Evolutionary conservation across 2,888 invertebrate genomes (phyloP).

Genomic region (Galerucella pusilla): DNA sequence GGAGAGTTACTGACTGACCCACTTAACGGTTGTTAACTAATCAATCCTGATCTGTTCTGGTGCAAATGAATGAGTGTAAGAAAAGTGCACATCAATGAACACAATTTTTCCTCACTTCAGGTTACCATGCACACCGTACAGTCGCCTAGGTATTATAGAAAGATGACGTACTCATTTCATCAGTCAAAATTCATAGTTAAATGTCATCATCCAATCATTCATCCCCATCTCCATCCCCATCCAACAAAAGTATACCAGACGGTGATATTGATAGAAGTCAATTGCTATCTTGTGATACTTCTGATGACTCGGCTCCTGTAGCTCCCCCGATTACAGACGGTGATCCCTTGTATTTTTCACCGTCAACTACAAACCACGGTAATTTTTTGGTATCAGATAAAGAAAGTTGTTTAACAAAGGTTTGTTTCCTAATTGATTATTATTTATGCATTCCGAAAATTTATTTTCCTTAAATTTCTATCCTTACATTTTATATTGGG

Average conservation of each 20-base stretch:
- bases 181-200: conserved; percentile 43
- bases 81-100: background rate
- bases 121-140: background rate
- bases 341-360: conserved; percentile 13
- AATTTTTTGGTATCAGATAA: conserved; percentile 1
- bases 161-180: conserved; percentile 18
- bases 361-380: background rate
- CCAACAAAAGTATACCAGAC: conserved; percentile 39
- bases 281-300: background rate
- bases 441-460: background rate
- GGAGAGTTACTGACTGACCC: too few relatives aligned
- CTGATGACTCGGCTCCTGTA: background rate
- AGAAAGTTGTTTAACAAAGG: conserved; percentile 11
- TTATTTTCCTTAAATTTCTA: too few relatives aligned
- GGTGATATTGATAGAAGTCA: background rate
- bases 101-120: background rate
- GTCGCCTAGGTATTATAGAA: conserved; percentile 2
- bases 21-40: too few relatives aligned
- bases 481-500: too few relatives aligned
- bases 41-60: too few relatives aligned
- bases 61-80: background rate
- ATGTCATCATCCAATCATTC: conserved; percentile 46
- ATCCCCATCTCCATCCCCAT: conserved; percentile 35
- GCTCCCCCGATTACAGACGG: conserved; percentile 7
- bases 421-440: conserved; percentile 2